Conservation (phyloP, 2,888 invertebrate species). For the Lepetodrilus schrolli region DNA sequence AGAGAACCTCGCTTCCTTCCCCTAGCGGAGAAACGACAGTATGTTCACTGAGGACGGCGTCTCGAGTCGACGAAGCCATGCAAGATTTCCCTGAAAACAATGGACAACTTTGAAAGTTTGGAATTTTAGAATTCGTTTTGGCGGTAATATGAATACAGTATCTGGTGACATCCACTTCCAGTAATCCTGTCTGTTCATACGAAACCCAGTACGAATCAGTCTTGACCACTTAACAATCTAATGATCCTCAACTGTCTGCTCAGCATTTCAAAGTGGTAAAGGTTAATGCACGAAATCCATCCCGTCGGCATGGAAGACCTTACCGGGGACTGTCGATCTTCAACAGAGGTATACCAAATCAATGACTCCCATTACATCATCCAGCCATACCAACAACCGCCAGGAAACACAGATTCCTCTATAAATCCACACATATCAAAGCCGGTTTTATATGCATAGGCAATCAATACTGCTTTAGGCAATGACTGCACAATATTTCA, state of each 20-base stretch:
- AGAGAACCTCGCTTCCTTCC: neutral
- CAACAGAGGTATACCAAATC: neutral
- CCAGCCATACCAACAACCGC: neutral
- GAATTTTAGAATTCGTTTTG: neutral
- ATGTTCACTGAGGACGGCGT: slow-evolving; percentile 1
- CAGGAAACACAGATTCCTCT: neutral
- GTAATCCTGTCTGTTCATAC: neutral
- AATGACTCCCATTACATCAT: neutral
- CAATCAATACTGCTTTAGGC: slow-evolving; percentile 10
- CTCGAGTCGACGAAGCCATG: neutral
- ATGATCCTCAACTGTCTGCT: neutral
- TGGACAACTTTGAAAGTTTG: neutral
- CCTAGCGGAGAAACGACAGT: slow-evolving; percentile 8
- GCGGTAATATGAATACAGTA: neutral
- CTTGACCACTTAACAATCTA: neutral
- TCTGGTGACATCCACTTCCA: neutral
- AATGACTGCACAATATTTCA: slow-evolving; percentile 6
- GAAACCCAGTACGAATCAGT: neutral
- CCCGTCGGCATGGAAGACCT: neutral
- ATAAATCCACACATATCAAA: neutral
- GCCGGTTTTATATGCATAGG: neutral
- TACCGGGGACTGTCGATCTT: neutral
- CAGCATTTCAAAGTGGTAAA: neutral
- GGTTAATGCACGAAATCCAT: slow-evolving; percentile 24
- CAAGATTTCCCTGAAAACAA: slow-evolving; percentile 12